phyloP scores from a whole-genome alignment of 2,113 vertebrate genomes.

The Cygnus atratus region DNA sequence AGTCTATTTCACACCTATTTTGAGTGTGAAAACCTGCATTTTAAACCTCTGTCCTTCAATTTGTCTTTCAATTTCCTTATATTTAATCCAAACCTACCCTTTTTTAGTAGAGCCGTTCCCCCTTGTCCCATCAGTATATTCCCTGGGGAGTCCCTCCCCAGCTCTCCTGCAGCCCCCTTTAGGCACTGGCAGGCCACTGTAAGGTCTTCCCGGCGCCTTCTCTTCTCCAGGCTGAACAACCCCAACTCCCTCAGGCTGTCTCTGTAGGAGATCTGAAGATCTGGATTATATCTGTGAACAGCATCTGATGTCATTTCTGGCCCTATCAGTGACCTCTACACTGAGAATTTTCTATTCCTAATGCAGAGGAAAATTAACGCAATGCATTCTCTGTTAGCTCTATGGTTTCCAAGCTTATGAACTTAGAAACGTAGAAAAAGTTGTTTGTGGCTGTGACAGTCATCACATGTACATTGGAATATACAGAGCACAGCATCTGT shows the following conservation, averaged over 20 bases:
- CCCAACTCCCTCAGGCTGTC: no score
- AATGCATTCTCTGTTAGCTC: neutral
- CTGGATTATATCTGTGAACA: neutral
- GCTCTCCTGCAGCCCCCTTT: no score
- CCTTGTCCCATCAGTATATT: no score
- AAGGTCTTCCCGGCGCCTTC: no score
- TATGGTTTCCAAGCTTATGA: neutral
- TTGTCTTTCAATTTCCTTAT: neutral
- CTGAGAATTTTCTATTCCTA: neutral
- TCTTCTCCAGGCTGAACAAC: no score
- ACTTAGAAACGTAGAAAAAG: neutral
- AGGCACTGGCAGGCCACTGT: no score
- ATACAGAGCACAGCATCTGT: neutral
- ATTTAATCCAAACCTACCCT: no score
- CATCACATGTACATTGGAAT: rapidly evolving
- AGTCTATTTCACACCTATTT: no score
- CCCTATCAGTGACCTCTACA: neutral
- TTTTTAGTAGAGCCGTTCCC: no score
- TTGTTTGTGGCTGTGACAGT: neutral
- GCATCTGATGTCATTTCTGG: neutral
- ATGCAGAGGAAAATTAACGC: neutral
- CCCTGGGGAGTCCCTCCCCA: no score
- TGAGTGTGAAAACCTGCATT: neutral
- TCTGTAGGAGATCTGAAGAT: neutral
- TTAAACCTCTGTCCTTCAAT: neutral